Evolutionary conservation across 2,113 vertebrate species (phyloP).

Genomic region (Malurus elegans): DNA sequence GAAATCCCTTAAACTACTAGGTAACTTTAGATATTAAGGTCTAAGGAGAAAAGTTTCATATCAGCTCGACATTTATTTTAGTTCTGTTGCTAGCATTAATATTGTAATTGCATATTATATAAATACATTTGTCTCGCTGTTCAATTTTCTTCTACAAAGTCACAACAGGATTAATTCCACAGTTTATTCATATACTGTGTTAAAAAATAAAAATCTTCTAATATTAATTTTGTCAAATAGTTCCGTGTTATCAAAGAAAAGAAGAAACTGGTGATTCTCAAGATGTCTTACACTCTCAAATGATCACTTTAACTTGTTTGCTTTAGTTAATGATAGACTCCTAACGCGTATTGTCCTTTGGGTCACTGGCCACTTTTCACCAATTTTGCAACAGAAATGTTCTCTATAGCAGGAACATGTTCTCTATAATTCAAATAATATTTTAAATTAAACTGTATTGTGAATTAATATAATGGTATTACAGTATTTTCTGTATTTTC

Average conservation of each 20-base stretch:
- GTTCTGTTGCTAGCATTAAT: background rate
- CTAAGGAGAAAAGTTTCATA: background rate
- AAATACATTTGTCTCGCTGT: background rate
- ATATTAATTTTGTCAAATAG: background rate
- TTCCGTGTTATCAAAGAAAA: background rate
- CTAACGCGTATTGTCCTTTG: background rate
- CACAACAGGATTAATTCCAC: background rate
- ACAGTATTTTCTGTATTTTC: background rate
- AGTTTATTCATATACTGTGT: background rate
- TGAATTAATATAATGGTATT: background rate
- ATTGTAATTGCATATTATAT: fast-evolving
- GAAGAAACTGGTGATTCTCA: background rate
- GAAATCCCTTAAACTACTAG: background rate
- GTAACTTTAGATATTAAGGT: background rate
- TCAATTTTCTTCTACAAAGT: background rate
- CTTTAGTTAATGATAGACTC: background rate
- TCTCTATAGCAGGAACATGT: background rate
- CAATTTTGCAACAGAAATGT: background rate
- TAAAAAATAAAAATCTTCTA: background rate
- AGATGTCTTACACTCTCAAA: background rate
- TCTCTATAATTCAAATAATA: background rate
- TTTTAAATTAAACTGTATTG: background rate
- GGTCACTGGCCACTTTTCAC: background rate
- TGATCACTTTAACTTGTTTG: background rate
- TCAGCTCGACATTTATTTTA: background rate